phyloP scores from a whole-genome alignment of 2,888 invertebrate species.

The Leptarthrus brevirostris region DNA sequence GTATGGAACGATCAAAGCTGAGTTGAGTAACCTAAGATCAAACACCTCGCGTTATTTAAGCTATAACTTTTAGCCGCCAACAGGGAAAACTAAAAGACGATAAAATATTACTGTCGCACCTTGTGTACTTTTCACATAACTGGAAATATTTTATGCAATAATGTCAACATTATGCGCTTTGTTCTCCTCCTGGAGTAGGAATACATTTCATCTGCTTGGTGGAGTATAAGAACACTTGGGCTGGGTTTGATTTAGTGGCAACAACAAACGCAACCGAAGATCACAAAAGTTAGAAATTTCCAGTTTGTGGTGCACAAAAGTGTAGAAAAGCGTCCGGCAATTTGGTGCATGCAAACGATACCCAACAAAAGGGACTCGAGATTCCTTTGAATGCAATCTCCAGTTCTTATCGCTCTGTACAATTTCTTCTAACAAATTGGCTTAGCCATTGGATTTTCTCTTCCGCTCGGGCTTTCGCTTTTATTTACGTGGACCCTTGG shows the following conservation, averaged over 20 bases:
- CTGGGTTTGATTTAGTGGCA: constrained; percentile 19
- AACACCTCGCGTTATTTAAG: background rate
- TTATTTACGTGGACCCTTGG: constrained; percentile 46
- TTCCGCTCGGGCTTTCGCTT: constrained; percentile 48
- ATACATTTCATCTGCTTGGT: background rate
- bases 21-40: background rate
- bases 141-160: constrained; percentile 10
- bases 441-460: constrained; percentile 44
- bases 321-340: constrained; percentile 42
- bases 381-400: constrained; percentile 47
- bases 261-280: constrained; percentile 19
- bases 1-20: background rate
- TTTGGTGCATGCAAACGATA: constrained; percentile 47
- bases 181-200: background rate
- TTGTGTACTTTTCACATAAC: background rate
- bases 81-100: background rate
- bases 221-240: background rate
- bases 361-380: constrained; percentile 48
- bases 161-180: background rate
- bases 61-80: background rate
- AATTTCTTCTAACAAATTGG: constrained; percentile 49
- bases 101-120: background rate
- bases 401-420: constrained; percentile 36
- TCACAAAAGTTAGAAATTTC: constrained; percentile 16
- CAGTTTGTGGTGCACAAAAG: constrained; percentile 15